These are phyloP conservation scores for Anoncus sp. DNA, from an alignment of 2,888 invertebrate genomes.

Conservation along the genomic window DNA sequence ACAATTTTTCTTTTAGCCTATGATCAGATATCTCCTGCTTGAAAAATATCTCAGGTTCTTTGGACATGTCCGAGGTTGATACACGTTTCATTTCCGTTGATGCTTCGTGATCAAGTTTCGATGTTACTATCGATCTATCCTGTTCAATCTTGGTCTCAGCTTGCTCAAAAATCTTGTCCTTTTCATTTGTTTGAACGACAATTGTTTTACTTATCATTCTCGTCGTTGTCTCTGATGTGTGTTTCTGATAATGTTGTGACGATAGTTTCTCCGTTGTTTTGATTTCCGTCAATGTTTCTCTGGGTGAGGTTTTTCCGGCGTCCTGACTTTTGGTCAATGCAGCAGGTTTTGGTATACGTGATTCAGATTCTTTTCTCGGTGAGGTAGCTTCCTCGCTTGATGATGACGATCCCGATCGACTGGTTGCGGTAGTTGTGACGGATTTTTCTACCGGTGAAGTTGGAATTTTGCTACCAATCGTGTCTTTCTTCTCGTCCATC, in stretches of 20 bases:
- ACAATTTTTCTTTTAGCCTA: no score
- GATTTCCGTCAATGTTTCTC: conserved; percentile 70
- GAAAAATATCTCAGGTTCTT: conserved; percentile 73
- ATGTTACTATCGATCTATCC: conserved; percentile 67
- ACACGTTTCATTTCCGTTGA: conserved; percentile 76
- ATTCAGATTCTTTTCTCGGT: conserved; percentile 73
- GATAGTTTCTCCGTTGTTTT: conserved; percentile 72
- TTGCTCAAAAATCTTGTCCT: conserved; percentile 73
- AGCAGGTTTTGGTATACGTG: conserved; percentile 74
- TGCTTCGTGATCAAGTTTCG: conserved; percentile 76
- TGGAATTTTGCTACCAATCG: neutral
- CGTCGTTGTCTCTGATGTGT: conserved; percentile 72
- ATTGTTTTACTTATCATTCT: conserved; percentile 71
- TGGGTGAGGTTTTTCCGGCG: conserved; percentile 45
- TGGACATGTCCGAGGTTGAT: conserved; percentile 74
- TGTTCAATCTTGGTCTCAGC: conserved; percentile 55
- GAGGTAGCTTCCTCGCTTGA: conserved; percentile 32
- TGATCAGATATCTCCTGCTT: conserved; percentile 76
- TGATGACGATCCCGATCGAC: no score
- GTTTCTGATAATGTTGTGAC: conserved; percentile 73
- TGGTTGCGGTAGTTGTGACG: no score
- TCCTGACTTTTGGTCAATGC: conserved; percentile 58
- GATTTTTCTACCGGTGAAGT: neutral
- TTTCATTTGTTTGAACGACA: conserved; percentile 69
- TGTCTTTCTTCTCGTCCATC: neutral